Percentiles rank a stretch among this genome's conserved stretches.
phyloP scores from a whole-genome alignment of 2,113 vertebrate genomes.

The Suricata suricatta region DNA sequence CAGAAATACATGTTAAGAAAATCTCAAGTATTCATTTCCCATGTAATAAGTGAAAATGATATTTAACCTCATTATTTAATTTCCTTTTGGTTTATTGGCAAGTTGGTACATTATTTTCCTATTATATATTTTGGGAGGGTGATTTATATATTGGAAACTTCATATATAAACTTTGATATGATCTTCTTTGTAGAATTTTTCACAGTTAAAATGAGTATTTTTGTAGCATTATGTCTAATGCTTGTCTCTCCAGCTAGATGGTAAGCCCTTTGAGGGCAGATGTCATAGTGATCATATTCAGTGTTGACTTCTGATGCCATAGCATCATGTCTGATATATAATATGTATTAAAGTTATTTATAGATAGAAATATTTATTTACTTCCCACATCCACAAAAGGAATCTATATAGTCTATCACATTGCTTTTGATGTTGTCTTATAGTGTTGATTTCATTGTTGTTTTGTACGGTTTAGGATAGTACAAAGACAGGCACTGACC shows the following conservation, averaged over 20 bases:
- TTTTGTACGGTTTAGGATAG: background rate
- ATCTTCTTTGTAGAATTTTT: background rate
- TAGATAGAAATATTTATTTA: background rate
- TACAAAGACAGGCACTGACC: background rate
- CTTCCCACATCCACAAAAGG: background rate
- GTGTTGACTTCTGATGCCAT: background rate
- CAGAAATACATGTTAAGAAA: background rate
- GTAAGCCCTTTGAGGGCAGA: background rate
- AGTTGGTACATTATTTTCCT: background rate
- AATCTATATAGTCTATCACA: background rate
- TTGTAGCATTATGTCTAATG: background rate
- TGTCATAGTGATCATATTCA: background rate
- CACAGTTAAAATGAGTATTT: background rate
- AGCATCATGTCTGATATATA: background rate
- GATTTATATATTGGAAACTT: background rate
- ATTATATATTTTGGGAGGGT: background rate
- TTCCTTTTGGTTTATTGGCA: background rate
- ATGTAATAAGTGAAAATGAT: background rate
- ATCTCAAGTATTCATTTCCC: background rate
- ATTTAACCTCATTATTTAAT: background rate
- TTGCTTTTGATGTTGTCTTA: background rate
- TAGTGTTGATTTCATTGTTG: background rate
- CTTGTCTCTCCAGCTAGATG: background rate
- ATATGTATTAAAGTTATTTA: background rate
- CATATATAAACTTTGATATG: background rate